Base-by-base conservation (phyloP, 2,797 vertebrate genomes). In the Cryptoblepharus egeriae region DNA sequence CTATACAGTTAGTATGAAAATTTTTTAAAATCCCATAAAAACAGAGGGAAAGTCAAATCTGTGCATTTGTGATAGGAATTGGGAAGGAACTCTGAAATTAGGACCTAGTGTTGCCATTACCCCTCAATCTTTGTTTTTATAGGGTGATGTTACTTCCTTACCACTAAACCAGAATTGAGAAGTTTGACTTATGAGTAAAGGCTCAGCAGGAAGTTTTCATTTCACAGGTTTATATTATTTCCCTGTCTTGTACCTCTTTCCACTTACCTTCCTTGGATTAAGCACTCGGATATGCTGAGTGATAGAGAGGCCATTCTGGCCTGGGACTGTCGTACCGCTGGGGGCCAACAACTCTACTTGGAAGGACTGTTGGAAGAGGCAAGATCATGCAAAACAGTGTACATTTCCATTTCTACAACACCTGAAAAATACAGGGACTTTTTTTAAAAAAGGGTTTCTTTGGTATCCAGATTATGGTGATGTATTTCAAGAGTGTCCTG, bases 221-320 rank as follows among this genome's bases (percentile, higher is more conserved):
- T 16, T 67, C 20, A 45, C 5, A 4, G 39, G 32, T 35, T 28
- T 2, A 24, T 35, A 16, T 35, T 16, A 13, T 1, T 8, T 45
- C 20, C 13, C 7, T 55, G 24, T 3, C 4, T 28, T 28, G 12
- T 20, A 11, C 2, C 68, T 18, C 57, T 2, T 15, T 10, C 49
- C 49, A 52, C 77, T 75, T 79, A 84, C 82, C 82, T 84, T 74
- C 22, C 67, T 75, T 13, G 82, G 70, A 26, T 84, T 84, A 70
- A 84, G 3, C 2, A 84, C 52, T 28, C 77, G 82, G 5, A 84
- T 75, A 22, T 30, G 7, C 18, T 84, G 82, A 2, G 52, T 84
- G 37, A 84, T 1, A 4, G 82, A 55, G 64, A 71, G 1, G 0
- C 82, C 63, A 2, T 71, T 63, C 26, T 61, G 63, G 30, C 76